Evolutionary conservation across 2,113 vertebrate genomes (phyloP), one percentile per base, ranked within the genome.

Genomic region (Notothenia coriiceps): DNA sequence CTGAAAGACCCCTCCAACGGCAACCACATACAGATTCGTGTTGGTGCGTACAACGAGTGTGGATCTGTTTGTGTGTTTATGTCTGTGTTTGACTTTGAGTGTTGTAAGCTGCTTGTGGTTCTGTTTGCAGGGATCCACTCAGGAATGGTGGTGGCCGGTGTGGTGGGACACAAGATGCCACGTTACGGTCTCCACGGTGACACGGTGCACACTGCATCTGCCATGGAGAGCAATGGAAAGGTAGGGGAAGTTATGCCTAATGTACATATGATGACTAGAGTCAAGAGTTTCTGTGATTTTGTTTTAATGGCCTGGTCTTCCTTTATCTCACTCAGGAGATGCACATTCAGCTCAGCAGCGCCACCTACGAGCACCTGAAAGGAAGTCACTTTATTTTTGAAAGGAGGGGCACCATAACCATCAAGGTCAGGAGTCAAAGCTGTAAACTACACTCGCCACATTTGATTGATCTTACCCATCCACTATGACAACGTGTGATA

Each of bases 191-290:
- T 95, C 29, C 93, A 95, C 18, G 93, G 94, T 12, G 95, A 95
- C 83, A 94, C 93, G 0, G 94, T 95, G 46, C 94, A 95, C 88
- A 93, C 94, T 0, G 94, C 94, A 4, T 95, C 94, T 10, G 94
- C 95, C 69, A 94, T 95, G 95, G 94, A 95, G 89, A 95, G 94
- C 87, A 95, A 94, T 10, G 94, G 93, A 67, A 95, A 95, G 86
- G 94, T 94, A 79, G 1, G 71, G 25, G 25, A 44, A 6, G 5
- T 56, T 2, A 2, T 10, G 14, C 15, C 14, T 59, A 9, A 2
- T 63, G 12, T 44, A 14, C 11, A 4, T 11, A 6, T 44, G 35
- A 14, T 77, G 11, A 40, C 18, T 25, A 55, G 15, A 35, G 59
- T 2, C 15, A 11, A 13, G 1, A 13, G 4, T 18, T 64, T 46